Conservation (phyloP, 2,113 vertebrate genomes). For the Petaurus breviceps region DNA sequence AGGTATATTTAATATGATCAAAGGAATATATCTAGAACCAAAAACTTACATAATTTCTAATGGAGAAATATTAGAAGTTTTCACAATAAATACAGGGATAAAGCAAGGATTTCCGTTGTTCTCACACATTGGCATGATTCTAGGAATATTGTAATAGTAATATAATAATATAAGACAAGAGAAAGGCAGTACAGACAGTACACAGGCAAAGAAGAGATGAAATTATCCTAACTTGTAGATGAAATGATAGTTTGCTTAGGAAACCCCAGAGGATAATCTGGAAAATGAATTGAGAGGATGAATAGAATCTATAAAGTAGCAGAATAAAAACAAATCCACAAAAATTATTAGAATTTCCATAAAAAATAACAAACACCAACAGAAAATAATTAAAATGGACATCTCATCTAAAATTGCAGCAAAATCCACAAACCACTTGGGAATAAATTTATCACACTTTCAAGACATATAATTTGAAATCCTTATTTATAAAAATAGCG, state of each 20-base stretch:
- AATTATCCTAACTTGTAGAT: not conserved
- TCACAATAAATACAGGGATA: not conserved
- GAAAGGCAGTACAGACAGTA: not conserved
- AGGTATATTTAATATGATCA: not conserved
- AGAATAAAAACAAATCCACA: not conserved
- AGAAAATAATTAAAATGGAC: not conserved
- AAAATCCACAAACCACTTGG: not conserved
- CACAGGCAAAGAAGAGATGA: not conserved
- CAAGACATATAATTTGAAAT: not conserved
- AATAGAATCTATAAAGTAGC: not conserved
- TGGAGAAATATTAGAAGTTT: not conserved
- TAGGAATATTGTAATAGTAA: not conserved
- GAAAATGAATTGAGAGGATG: not conserved
- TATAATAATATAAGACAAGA: not conserved
- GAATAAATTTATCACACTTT: not conserved
- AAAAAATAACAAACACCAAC: not conserved
- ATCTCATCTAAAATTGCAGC: not conserved
- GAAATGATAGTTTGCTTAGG: not conserved
- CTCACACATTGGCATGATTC: not conserved
- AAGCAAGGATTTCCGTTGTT: not conserved
- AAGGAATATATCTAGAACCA: not conserved
- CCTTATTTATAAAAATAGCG: too few species aligned
- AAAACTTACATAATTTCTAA: not conserved
- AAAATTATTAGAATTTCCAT: not conserved
- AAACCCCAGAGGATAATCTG: not conserved